Evolutionary conservation across 2,888 invertebrate species (phyloP), one percentile per base, ranked within the genome.

Genomic region (Agrypnus murinus): DNA sequence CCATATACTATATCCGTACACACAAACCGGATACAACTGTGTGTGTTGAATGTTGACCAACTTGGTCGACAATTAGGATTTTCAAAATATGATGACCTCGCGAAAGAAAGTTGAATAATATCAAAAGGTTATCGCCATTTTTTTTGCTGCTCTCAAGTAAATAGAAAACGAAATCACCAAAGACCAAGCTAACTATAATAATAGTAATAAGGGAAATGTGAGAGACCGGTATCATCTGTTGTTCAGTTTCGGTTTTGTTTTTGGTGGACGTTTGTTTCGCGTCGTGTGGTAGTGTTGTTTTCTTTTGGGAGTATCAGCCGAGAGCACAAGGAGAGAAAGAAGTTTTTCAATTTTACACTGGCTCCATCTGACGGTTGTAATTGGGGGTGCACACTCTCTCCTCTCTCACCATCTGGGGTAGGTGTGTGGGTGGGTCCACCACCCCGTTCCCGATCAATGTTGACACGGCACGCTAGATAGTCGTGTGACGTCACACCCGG

Each of bases 391-490:
- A 70, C 74, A n/a, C n/a, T n/a, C n/a, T n/a, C n/a, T n/a, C n/a
- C n/a, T n/a, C n/a, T n/a, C n/a, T n/a, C n/a, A n/a, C n/a, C n/a
- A n/a, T n/a, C n/a, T n/a, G n/a, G n/a, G n/a, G n/a, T n/a, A n/a
- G n/a, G n/a, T n/a, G n/a, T 66, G 75, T 74, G 71, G 72, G 70
- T 78, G 74, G 77, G 77, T 74, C 70, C 78, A 79, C 74, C 78
- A 79, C 74, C 78, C 77, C 77, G 74, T 77, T 71, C 68, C 77
- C 79, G 77, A 78, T 84, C 84, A 84, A 84, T 84, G 84, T 84
- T 84, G 83, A 84, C 83, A 83, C 83, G 82, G 80, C 82, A 83
- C 82, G 82, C 84, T 81, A 83, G 81, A 81, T 77, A 71, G 71
- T 75, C 71, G 59, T 75, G 64, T 74, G 74, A 74, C 75, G 75